phyloP scores from a whole-genome alignment of 92 coral and sea anemone species.

The Parazoanthus swiftii region DNA sequence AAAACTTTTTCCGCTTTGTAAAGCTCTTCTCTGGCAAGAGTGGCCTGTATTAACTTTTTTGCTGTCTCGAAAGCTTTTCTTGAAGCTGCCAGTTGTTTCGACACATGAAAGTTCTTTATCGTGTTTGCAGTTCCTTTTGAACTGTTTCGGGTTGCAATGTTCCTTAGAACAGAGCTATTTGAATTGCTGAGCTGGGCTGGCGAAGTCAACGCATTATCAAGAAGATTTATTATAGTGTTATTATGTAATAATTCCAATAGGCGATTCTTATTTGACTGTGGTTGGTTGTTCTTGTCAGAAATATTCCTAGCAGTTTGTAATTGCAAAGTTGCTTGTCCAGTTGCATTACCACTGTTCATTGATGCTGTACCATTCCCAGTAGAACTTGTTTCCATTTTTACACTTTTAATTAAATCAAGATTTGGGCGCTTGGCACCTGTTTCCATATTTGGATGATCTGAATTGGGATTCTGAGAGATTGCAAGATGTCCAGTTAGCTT shows the following conservation, averaged over 20 bases:
- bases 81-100: slow-evolving; percentile 69
- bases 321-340: not conserved
- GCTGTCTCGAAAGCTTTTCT: slow-evolving; percentile 88
- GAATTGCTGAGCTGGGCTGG: not conserved
- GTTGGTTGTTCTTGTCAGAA: not conserved
- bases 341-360: not conserved
- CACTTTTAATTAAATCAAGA: not conserved
- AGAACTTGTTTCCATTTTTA: not conserved
- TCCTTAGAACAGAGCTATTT: not conserved
- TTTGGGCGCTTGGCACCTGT: not conserved
- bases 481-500: not conserved
- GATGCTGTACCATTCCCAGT: not conserved
- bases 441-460: not conserved
- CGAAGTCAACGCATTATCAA: slow-evolving; percentile 6
- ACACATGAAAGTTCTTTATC: not conserved
- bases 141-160: not conserved
- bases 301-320: not conserved
- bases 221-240: slow-evolving; percentile 26
- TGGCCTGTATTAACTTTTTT: slow-evolving; percentile 76
- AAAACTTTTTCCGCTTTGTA: slow-evolving; percentile 81
- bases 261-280: slow-evolving; percentile 14
- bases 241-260: slow-evolving; percentile 31
- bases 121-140: not conserved
- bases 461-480: not conserved
- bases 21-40: slow-evolving; percentile 83